Conservation (phyloP, 2,888 invertebrate species). For the Julus scandinavius region DNA sequence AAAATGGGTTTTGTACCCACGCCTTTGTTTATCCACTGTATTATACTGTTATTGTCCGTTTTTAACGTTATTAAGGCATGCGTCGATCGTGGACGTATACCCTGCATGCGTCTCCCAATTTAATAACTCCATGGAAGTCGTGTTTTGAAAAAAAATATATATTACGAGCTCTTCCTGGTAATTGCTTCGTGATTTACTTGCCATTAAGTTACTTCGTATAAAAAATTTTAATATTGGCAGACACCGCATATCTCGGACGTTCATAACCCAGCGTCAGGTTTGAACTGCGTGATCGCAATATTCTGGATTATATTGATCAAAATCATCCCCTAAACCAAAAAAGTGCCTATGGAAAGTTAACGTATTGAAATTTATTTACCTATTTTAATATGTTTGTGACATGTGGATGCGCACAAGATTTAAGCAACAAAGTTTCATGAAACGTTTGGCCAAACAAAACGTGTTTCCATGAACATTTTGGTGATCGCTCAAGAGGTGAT, state of each 20-base stretch:
- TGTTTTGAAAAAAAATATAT: not conserved
- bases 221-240: not conserved
- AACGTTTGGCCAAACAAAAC: no score
- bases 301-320: no score
- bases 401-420: no score
- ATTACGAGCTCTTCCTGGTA: not conserved
- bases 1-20: not conserved
- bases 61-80: conserved; percentile 24
- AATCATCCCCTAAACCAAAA: no score
- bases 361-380: no score
- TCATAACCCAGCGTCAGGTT: no score
- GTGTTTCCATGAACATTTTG: no score
- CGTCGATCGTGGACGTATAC: not conserved
- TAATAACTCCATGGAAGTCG: not conserved
- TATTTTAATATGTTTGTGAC: no score
- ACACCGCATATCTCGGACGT: not conserved
- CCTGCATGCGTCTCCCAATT: not conserved
- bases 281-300: no score
- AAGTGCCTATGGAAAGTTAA: no score
- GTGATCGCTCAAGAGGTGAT: no score
- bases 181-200: not conserved
- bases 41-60: conserved; percentile 3
- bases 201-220: not conserved
- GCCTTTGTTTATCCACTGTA: not conserved
- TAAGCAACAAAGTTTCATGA: no score